Conservation (phyloP, 2,113 vertebrate genomes). For the Sturnira hondurensis region DNA sequence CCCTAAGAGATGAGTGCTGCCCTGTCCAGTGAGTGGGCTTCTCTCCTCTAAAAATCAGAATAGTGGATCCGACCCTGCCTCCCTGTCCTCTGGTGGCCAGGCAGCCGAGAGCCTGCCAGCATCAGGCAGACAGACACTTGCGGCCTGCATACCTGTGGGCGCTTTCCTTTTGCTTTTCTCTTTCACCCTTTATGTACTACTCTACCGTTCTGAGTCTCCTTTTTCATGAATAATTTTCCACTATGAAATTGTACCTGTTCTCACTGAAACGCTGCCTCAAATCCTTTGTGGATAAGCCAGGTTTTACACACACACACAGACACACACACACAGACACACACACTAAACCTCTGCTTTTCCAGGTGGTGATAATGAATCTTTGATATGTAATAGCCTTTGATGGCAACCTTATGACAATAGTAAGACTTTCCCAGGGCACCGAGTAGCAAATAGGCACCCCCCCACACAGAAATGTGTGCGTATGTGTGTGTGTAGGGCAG, state of each 20-base stretch:
- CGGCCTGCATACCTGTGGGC: neutral
- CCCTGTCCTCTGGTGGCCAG: neutral
- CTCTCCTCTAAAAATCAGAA: neutral
- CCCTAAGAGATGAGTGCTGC: neutral
- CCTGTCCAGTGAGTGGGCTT: neutral
- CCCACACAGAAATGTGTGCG: too few relatives aligned
- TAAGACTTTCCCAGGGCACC: neutral
- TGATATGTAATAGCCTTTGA: neutral
- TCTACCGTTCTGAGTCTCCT: neutral
- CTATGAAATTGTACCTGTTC: neutral
- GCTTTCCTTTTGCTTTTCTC: neutral
- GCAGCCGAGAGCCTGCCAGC: neutral
- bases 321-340: neutral
- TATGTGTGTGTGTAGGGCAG: neutral
- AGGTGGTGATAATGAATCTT: neutral
- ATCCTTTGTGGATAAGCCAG: neutral
- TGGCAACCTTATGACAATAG: neutral
- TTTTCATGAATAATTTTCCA: conserved; percentile 45
- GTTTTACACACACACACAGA: too few relatives aligned
- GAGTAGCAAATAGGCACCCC: neutral
- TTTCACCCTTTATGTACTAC: neutral
- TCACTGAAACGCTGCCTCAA: neutral
- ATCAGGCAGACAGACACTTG: neutral
- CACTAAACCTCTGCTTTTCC: neutral
- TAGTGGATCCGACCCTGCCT: neutral